Percentiles rank a stretch among this genome's conserved stretches.
Evolutionary conservation across 2,797 vertebrate genomes (phyloP).

Genomic region (Eutrigla gurnardus): DNA sequence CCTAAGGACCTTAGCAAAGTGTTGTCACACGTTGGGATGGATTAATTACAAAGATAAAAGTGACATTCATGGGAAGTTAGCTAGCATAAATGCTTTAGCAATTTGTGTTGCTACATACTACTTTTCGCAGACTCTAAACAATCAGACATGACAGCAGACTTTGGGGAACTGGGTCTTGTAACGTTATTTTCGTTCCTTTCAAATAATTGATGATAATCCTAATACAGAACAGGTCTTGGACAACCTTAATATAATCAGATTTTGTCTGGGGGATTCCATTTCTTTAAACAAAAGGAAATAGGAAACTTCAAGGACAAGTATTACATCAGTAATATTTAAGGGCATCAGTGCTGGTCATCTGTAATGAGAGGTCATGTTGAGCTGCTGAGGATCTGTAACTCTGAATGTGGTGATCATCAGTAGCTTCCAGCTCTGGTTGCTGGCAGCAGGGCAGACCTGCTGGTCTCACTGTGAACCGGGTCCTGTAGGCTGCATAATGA

Average conservation of each 20-base stretch:
- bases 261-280: not conserved
- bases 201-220: not conserved
- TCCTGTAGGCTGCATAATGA: slow-evolving; percentile 6
- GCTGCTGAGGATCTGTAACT: not conserved
- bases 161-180: not conserved
- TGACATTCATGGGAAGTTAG: too few relatives aligned
- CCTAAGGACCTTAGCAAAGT: too few relatives aligned
- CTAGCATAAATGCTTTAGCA: not conserved
- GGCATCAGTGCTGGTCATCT: not conserved
- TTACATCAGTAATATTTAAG: not conserved
- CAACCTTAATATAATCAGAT: not conserved
- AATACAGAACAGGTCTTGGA: not conserved
- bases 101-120: not conserved
- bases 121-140: not conserved
- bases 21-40: too few relatives aligned
- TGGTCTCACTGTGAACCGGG: slow-evolving; percentile 10
- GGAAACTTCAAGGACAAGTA: not conserved
- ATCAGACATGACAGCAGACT: not conserved
- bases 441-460: slow-evolving; percentile 9
- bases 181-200: not conserved
- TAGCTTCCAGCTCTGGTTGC: slow-evolving; percentile 16
- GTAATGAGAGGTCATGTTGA: slow-evolving; percentile 2
- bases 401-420: not conserved
- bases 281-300: not conserved
- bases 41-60: too few relatives aligned